phyloP scores from a whole-genome alignment of 2,888 invertebrate genomes.

The Agrilus biguttatus region DNA sequence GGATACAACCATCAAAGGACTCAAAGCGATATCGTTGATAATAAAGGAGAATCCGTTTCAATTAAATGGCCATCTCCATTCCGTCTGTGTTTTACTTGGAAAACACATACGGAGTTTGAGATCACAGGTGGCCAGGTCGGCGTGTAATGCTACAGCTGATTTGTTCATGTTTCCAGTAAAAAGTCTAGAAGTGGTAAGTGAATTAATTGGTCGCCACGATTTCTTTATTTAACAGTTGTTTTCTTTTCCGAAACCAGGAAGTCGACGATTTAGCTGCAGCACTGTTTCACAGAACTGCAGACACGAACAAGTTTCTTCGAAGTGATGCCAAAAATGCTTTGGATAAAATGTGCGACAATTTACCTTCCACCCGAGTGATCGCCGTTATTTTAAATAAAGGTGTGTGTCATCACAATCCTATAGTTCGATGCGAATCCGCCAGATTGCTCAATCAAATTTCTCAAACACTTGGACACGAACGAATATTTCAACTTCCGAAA shows the following conservation, averaged over 20 bases:
- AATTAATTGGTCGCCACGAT: background rate
- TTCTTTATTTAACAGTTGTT: background rate
- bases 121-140: slow-evolving; percentile 82
- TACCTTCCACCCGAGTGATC: slow-evolving; percentile 53
- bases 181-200: slow-evolving; percentile 44
- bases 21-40: slow-evolving; percentile 53
- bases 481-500: slow-evolving; percentile 53
- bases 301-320: slow-evolving; percentile 85
- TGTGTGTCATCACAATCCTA: slow-evolving; percentile 69
- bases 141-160: slow-evolving; percentile 70
- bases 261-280: slow-evolving; percentile 73
- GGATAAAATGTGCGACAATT: slow-evolving; percentile 64
- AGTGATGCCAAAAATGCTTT: slow-evolving; percentile 77
- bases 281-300: slow-evolving; percentile 76
- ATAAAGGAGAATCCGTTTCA: slow-evolving; percentile 50
- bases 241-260: slow-evolving; percentile 38
- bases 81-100: slow-evolving; percentile 54
- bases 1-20: slow-evolving; percentile 64
- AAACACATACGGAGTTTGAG: slow-evolving; percentile 76
- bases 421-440: slow-evolving; percentile 73
- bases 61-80: slow-evolving; percentile 49
- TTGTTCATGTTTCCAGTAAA: slow-evolving; percentile 50
- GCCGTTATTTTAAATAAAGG: slow-evolving; percentile 54
- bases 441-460: slow-evolving; percentile 60
- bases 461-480: slow-evolving; percentile 57